Base-by-base conservation (phyloP, 2,888 invertebrate genomes). In the Halictus quadricinctus region DNA sequence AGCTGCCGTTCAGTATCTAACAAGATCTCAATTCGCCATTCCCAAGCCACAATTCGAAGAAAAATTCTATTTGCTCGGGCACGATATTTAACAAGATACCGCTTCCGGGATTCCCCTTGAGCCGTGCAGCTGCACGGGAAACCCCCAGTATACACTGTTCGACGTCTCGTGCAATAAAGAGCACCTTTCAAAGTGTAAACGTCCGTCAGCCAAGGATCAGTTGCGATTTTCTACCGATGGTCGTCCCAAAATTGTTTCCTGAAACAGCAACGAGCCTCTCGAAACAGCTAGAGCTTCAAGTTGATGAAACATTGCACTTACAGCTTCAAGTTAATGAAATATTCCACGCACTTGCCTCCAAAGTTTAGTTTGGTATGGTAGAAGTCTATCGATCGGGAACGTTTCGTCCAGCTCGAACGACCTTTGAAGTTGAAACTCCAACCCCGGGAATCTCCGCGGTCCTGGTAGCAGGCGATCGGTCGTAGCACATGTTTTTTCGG, bases 31-130 rank as follows among this genome's bases (percentile, higher is more conserved):
- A 72, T n/a, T 72, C 15, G 69, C 58, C 25, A 70, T 58, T 21
- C 66, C 54, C 43, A 15, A 8, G 15, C 29, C 18, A 43, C 83
- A 60, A 72, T 36, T 46, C 21, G 36, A 25, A 6, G 54, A 46
- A 48, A 82, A 72, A 69, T n/a, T 64, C 13, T 21, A 72, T 76
- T 76, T 73, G 73, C 41, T 41, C 29, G 54, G 43, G 72, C 58
- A 18, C 73, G 66, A 76, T 58, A 48, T 8, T 29, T 54, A 73
- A 73, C 77, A 83, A 83, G 83, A 83, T 83, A 83, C 54, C 72
- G 41, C 73, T 83, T 83, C 76, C 83, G 72, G 72, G 41, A 76
- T 83, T 69, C 72, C 72, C 66, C 64, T 25, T 29, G 48, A 29
- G 41, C 66, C 12, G n/a, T 69, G 76, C 83, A 83, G 83, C 76